Evolutionary conservation across 2,797 vertebrate genomes (phyloP), one percentile per base, ranked within the genome.

Genomic region (Acanthurus tractus): DNA sequence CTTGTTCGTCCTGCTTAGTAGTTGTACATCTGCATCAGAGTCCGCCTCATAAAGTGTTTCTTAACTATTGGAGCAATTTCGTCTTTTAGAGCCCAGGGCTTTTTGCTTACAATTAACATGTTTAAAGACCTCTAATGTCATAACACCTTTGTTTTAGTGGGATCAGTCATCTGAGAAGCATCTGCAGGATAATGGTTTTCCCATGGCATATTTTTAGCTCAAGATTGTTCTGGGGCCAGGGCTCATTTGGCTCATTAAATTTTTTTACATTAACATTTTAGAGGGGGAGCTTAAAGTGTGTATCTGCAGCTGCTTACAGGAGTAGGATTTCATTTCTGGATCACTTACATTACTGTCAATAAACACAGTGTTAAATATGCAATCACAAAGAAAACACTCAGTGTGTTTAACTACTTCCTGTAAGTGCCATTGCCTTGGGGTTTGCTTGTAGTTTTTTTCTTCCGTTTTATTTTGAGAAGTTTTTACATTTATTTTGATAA

Each of bases 61-160:
- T 74, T 58, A 68, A 74, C 66, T 8, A 17, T 65, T 79, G 65
- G 49, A 73, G 70, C 45, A 59, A 64, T 81, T 76, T 76, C 73
- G 59, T 40, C 45, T 73, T 57, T 49, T 56, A 70, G 56, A 64
- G 74, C 87, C 78, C 52, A 14, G 13, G 76, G 84, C 86, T 20
- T 84, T 83, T 75, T 89, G 81, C 78, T 83, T 87, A 75, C 78
- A 85, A 90, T 88, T 86, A 90, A 75, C 81, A 87, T 89, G 84
- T 88, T 78, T 72, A 83, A 86, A 84, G 77, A 73, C 74, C 70
- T 83, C 68, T 56, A 75, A 78, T 87, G 85, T 85, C 89, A 87
- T 79, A 88, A 76, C 77, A 82, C 82, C 70, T 89, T 85, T 78
- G 64, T 84, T 88, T 86, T 84, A 86, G 80, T 76, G 64, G 73